Evolutionary conservation across 2,113 vertebrate species (phyloP), one percentile per base, ranked within the genome.

Genomic region (Galbula dea): DNA sequence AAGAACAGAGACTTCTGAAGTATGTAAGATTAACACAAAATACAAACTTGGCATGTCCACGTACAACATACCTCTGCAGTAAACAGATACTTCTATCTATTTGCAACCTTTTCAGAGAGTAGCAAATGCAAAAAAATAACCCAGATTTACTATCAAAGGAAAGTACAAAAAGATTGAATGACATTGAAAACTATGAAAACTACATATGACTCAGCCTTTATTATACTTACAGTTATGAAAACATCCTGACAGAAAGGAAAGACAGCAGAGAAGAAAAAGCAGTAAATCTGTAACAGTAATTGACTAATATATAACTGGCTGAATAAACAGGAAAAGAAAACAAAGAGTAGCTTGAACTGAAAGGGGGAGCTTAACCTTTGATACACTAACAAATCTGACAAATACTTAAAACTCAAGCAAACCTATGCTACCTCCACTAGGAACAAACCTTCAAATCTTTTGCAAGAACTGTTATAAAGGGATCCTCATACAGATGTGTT

Each of bases 271-370:
- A 94, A 81, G 66, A 90, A 49, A 95, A 90, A 89, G 74, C 54
- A 84, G 92, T 92, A 94, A 96, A 96, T 93, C 94, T 96, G 91
- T 95, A 96, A 96, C 95, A 89, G 77, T 90, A 83, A 92, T 73
- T 96, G 83, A 93, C 77, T 90, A 96, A 96, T 96, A 95, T 94
- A 79, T 95, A 96, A 96, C 94, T 91, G 89, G 55, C 72, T 96
- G 89, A 95, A 96, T 91, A 95, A 96, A 96, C 94, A 96, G 88
- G 92, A 94, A 95, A 91, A 93, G 86, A 95, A 95, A 94, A 94
- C 94, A 95, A 96, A 95, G 94, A 94, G 46, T 69, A 93, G 90
- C 78, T 82, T 96, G 78, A 96, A 79, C 77, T 89, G 90, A 93
- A 95, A 92, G 54, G 49, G 92, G 9, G 71, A 94, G 94, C 92